Evolutionary conservation across 2,888 invertebrate genomes (phyloP).

Genomic region (Trissolcus japonicus): DNA sequence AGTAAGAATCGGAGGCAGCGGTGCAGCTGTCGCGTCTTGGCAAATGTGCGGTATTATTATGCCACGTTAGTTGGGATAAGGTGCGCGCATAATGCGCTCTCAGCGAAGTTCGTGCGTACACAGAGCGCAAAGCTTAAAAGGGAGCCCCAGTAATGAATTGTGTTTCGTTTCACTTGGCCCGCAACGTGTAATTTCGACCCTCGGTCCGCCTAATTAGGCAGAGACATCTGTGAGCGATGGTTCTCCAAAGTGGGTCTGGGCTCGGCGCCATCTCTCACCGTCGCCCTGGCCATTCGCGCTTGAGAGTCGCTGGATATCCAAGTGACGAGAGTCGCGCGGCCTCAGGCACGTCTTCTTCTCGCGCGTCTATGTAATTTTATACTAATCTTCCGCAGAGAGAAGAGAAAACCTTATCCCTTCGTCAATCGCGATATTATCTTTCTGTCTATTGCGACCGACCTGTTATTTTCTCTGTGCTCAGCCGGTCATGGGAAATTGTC

Average conservation of each 20-base stretch:
- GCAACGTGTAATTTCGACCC: constrained; percentile 72
- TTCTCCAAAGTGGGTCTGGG: constrained; percentile 48
- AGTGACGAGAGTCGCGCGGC: constrained; percentile 50
- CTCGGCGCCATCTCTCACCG: constrained; percentile 6
- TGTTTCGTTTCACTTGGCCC: constrained; percentile 71
- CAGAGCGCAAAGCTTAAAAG: constrained; percentile 62
- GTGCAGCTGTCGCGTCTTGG: constrained; percentile 49
- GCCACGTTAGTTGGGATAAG: constrained; percentile 50
- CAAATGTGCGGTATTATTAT: constrained; percentile 54
- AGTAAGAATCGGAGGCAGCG: constrained; percentile 33
- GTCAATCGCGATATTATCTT: constrained; percentile 72
- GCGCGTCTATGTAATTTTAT: constrained; percentile 70
- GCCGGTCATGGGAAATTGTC: constrained; percentile 34
- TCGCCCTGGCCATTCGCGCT: constrained; percentile 7
- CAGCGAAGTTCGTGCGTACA: constrained; percentile 45
- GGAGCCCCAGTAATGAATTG: constrained; percentile 71
- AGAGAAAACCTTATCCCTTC: constrained; percentile 67
- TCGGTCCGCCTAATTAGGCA: constrained; percentile 70
- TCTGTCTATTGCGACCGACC: constrained; percentile 67
- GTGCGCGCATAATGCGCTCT: constrained; percentile 52
- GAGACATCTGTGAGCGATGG: constrained; percentile 70
- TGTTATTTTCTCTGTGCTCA: constrained; percentile 23
- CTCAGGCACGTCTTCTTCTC: constrained; percentile 65
- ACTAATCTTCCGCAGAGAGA: constrained; percentile 67
- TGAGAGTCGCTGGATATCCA: constrained; percentile 59